Evolutionary conservation across 1,140 invertebrate species (phyloP), one percentile per base, ranked within the genome.

Genomic region (Plodia interpunctella): DNA sequence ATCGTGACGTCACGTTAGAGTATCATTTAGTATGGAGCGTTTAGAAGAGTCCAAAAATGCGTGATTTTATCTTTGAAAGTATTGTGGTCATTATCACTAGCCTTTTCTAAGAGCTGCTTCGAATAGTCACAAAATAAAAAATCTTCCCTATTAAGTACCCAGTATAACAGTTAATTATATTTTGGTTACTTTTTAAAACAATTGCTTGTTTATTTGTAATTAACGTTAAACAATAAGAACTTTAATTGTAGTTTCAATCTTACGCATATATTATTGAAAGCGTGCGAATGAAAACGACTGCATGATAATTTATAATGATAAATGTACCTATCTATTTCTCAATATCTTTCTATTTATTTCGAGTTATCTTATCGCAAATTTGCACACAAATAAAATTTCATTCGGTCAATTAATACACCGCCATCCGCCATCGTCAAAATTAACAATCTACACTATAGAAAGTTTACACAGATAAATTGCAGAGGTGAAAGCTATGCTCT

Each of bases 401-500:
- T 20, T 28, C 51, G 9, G 11, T 3, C 50, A 17, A 21, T 51
- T 57, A 44, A 54, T 21, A 35, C 8, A 58, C 55, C 60, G 32
- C 60, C 32, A 32, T 55, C 55, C 60, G 32, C 60, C 32, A 32
- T 55, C 53, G 57, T 64, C 61, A 61, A 76, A 75, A 68, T 70
- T 71, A 68, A 67, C 70, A 75, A 67, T 71, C 72, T 68, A 62
- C 57, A 57, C 67, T 65, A 70, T 78, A 77, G 66, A 68, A 82
- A 78, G 76, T 77, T 59, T 51, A 60, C 61, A 53, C 49, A 55
- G 44, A 57, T 65, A 69, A 70, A 71, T 62, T 38, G 52, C 30
- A 53, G 30, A 32, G 61, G 78, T 72, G 76, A 79, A 78, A 82
- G 79, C 55, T 53, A 35, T 59, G 51, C 32, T 53, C 53, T 51